Percentiles rank a stretch among this genome's conserved stretches.
Conservation (phyloP, 2,113 vertebrate genomes). For the Psephotus haematonotus region DNA sequence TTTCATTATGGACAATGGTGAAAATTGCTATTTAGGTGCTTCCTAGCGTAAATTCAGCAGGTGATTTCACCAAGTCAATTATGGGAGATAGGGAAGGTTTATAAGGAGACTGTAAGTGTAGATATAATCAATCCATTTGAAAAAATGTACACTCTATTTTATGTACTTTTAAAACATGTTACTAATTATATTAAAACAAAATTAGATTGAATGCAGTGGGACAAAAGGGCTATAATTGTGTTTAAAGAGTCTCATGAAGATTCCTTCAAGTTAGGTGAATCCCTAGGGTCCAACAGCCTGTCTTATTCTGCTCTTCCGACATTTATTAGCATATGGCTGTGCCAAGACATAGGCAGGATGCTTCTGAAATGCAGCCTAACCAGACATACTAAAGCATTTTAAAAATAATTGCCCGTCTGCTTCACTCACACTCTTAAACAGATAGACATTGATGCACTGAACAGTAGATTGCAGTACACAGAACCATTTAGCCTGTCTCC, state of each 20-base stretch:
- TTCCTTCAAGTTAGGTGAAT: not conserved
- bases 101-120: not conserved
- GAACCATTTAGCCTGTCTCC: not conserved
- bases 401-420: not conserved
- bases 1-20: not conserved
- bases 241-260: not conserved
- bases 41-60: not conserved
- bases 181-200: not conserved
- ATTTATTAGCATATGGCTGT: constrained; percentile 6
- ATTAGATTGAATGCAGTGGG: not conserved
- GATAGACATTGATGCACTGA: not conserved
- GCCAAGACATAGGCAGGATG: constrained; percentile 18
- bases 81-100: not conserved
- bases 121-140: not conserved
- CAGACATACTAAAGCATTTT: constrained; percentile 22
- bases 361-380: not conserved
- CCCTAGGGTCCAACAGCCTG: not conserved
- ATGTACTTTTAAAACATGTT: not conserved
- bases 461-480: not conserved
- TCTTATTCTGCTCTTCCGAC: not conserved
- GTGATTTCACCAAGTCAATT: not conserved
- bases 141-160: not conserved
- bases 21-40: not conserved
- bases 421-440: not conserved
- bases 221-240: not conserved